These are phyloP conservation scores for Ectemnius lituratus DNA, from an alignment of 2,888 invertebrate genomes.

Conservation along the genomic window DNA sequence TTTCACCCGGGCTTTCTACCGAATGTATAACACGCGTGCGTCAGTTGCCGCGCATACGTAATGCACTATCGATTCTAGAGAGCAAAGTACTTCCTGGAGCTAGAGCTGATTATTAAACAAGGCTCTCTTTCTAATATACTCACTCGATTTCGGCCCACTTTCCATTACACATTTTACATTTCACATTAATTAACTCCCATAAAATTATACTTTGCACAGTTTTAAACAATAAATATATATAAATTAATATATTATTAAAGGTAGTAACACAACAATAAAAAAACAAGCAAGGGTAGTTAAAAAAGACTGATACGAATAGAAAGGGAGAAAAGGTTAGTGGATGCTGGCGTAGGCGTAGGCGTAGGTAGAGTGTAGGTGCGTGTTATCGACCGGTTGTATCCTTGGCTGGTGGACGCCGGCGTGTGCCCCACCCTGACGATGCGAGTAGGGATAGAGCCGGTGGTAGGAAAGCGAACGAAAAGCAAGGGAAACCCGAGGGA, in stretches of 20 bases:
- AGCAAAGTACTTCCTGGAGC: neutral
- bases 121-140: neutral
- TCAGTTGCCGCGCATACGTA: conserved; percentile 23
- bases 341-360: neutral
- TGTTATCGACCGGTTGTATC: conserved; percentile 72
- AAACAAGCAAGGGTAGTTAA: no score
- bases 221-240: no score
- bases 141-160: no score
- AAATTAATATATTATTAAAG: no score
- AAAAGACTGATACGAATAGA: no score
- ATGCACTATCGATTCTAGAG: conserved; percentile 9
- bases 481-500: neutral
- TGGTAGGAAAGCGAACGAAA: neutral
- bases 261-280: no score
- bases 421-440: conserved; percentile 67
- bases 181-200: no score
- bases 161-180: no score
- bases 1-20: neutral
- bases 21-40: conserved; percentile 7
- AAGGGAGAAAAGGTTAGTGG: neutral
- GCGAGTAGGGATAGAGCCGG: neutral
- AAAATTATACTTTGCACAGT: no score
- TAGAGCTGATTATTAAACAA: no score
- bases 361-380: conserved; percentile 62
- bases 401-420: conserved; percentile 59